Evolutionary conservation across 2,797 vertebrate species (phyloP), one percentile per base, ranked within the genome.

Genomic region (Aeoliscus strigatus): DNA sequence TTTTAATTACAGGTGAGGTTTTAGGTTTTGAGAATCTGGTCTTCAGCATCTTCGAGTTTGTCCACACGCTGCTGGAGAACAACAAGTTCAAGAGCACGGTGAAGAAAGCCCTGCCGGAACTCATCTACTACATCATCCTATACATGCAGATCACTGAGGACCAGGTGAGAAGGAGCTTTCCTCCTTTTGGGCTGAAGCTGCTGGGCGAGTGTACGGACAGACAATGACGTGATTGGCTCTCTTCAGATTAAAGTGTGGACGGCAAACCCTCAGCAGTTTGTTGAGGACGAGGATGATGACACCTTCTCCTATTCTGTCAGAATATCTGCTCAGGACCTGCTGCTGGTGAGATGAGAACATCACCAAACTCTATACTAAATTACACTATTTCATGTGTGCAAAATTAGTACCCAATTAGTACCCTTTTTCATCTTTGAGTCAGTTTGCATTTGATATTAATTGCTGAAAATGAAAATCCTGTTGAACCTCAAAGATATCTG

Each of bases 101-200:
- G 75, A 94, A 91, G 82, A 98, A 97, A 58, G 95, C 96, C 10
- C 82, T 99, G 56, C 96, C 96, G 2, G 96, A 99, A 44, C 89
- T 99, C 60, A 94, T 98, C 57, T 99, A 99, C 79, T 98, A 99
- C 81, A 73, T 98, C 81, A 95, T 98, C 65, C 89, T 99, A 10
- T 99, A 99, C 77, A 98, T 98, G 96, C 96, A 99, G 81, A 99
- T 99, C 85, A 99, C 96, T 0, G 96, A 99, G 65, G 96, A 99
- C 60, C 96, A 98, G 95, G 95, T 97, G 82, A 78, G 70, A 15
- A 30, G 10, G 3, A 0, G 7, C 28, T 25, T 13, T 1, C 9
- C 6, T 1, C 12, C 4, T 8, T n/a, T n/a, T n/a, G n/a, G 10
- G n/a, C 23, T 9, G 5, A 16, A 10, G 3, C 1, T 3, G 8